Base-by-base conservation (phyloP, 1,140 invertebrate genomes). In the Holotrichia oblita region DNA sequence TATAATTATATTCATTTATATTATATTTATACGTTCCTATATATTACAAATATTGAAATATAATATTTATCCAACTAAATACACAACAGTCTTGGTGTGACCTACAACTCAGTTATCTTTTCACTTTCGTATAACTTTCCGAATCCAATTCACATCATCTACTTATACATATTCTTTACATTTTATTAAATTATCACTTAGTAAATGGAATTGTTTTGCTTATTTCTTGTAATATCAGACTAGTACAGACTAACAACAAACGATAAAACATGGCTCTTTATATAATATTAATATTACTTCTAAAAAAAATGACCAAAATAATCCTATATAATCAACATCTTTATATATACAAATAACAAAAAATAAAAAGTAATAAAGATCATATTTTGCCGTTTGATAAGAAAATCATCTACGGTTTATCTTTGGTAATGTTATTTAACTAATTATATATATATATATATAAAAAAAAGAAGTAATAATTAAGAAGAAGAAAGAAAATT, bases 1-100 rank as follows among this genome's bases (percentile, higher is more conserved):
- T 69, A 69, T 69, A 69, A 69, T 69, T 69, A 69, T 69, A 69
- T 69, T 69, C 61, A 27, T 69, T 69, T 69, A 69, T 44, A 41
- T 74, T 41, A 41, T 72, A 41, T 74, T 74, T 41, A 74, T 74
- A 74, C 41, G 40, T 10, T 41, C 73, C 14, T 74, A 69, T 69
- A 69, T 69, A 20, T 69, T 69, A 69, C 61, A 69, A 69, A 69
- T 69, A 69, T 27, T 69, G 61, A 69, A 69, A 69, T 69, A 69
- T 69, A 69, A 22, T 69, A 17, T 48, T 69, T 64, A 69, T 69
- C 61, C 22, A 69, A 69, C 61, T 69, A 64, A 64, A 64, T 64
- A 64, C 59, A 64, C 27, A 10, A 73, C 72, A 73, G 72, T 73
- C 72, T 64, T 64, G 17, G 59, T 64, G 59, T 64, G 20, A 24